Conservation (phyloP, 2,113 vertebrate species). For the Speoplatyrhinus poulsoni region DNA sequence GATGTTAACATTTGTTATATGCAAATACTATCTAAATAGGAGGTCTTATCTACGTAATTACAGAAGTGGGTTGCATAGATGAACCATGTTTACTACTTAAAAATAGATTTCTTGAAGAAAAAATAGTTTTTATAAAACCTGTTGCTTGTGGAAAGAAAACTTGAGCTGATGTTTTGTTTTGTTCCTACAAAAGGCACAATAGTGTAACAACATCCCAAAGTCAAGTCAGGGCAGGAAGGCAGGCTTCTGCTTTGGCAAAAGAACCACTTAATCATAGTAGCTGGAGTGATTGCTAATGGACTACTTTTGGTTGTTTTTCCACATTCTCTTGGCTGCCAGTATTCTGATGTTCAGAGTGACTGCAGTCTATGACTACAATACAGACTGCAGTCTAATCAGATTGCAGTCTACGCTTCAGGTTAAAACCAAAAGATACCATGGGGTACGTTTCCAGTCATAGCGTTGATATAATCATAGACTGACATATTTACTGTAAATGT, state of each 20-base stretch:
- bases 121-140: conserved; percentile 31
- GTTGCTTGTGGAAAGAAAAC: conserved; percentile 9
- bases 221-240: conserved; percentile 54
- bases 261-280: conserved; percentile 43
- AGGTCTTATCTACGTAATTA: conserved; percentile 42
- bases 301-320: conserved; percentile 48
- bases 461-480: conserved; percentile 17
- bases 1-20: conserved; percentile 44
- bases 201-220: conserved; percentile 43
- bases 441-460: conserved; percentile 16
- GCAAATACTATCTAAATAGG: conserved; percentile 37
- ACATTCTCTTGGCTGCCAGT: conserved; percentile 15
- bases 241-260: conserved; percentile 68
- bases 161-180: conserved; percentile 43
- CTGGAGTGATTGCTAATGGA: conserved; percentile 43
- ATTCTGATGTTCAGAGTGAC: conserved; percentile 38
- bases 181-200: conserved; percentile 67
- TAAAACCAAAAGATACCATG: conserved; percentile 11
- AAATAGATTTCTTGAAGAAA: conserved; percentile 65
- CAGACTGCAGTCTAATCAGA: conserved; percentile 28
- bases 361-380: neutral
- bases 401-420: conserved; percentile 15
- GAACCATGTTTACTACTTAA: conserved; percentile 55
- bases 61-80: conserved; percentile 69
- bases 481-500: conserved; percentile 3